These are phyloP conservation scores for Pseudomyrmex flavicornis DNA, from an alignment of 1,140 invertebrate genomes.

Conservation along the genomic window DNA sequence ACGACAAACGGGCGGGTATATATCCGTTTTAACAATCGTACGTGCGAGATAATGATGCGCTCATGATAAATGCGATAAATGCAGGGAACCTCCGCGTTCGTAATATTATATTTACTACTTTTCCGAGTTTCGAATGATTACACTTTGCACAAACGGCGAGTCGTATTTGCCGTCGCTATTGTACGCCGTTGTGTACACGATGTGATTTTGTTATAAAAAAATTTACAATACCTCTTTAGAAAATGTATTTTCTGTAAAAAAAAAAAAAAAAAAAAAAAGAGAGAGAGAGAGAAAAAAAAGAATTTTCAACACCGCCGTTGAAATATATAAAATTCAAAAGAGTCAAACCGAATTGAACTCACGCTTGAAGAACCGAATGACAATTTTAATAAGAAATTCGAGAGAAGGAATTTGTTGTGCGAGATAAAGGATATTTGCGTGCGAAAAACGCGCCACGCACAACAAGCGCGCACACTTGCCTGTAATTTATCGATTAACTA, in stretches of 20 bases:
- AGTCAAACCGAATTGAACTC: too few species aligned
- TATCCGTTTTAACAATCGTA: slow-evolving; percentile 62
- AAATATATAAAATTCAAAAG: too few species aligned
- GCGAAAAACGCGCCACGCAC: not conserved
- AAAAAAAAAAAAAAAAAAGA: not conserved
- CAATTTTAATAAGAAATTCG: too few species aligned
- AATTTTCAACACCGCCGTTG: not conserved
- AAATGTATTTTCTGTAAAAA: too few species aligned
- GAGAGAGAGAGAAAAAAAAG: not conserved
- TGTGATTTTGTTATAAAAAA: not conserved
- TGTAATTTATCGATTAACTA: slow-evolving; percentile 47
- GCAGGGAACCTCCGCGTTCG: not conserved
- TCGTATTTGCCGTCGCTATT: not conserved
- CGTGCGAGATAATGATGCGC: slow-evolving; percentile 51
- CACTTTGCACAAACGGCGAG: not conserved
- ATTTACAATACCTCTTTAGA: not conserved
- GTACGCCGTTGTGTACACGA: too few species aligned
- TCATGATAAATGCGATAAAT: slow-evolving; percentile 43
- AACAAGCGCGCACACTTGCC: not conserved
- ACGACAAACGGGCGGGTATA: slow-evolving; percentile 15
- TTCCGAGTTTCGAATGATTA: slow-evolving; percentile 47
- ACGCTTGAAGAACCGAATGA: too few species aligned
- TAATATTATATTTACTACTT: slow-evolving; percentile 20
- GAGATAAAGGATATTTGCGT: too few species aligned
- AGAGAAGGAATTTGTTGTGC: too few species aligned